These are phyloP conservation scores for Epinotia bilunana DNA, from an alignment of 2,888 invertebrate genomes.

Conservation along the genomic window DNA sequence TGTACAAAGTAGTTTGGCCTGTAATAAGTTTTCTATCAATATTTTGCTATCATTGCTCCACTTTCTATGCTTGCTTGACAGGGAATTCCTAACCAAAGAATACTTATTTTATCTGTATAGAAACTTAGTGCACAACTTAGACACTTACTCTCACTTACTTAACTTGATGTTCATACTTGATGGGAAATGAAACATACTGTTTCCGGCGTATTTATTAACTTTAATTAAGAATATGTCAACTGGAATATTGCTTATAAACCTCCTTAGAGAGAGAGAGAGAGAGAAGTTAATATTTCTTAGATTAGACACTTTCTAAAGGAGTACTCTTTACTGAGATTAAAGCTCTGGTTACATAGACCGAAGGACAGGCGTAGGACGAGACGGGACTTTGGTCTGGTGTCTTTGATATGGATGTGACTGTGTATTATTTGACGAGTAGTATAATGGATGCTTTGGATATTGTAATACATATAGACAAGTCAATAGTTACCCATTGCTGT, in stretches of 20 bases:
- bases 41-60: background rate
- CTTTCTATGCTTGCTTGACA: background rate
- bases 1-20: too few species aligned
- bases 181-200: constrained; percentile 22
- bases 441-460: too few species aligned
- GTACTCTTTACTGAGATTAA: too few species aligned
- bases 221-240: background rate
- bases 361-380: too few species aligned
- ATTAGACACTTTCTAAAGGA: background rate
- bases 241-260: background rate
- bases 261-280: too few species aligned
- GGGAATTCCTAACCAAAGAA: constrained; percentile 32
- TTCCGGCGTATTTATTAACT: constrained; percentile 15
- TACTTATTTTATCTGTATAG: background rate
- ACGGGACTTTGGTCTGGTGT: too few species aligned
- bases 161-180: background rate
- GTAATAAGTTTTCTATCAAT: background rate
- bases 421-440: too few species aligned
- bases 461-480: too few species aligned
- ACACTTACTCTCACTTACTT: background rate
- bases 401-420: too few species aligned
- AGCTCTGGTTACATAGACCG: too few species aligned
- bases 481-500: too few species aligned
- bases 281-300: background rate
- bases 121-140: constrained; percentile 10